Base-by-base conservation (phyloP, 1,140 invertebrate genomes). In the Formica selysi region DNA sequence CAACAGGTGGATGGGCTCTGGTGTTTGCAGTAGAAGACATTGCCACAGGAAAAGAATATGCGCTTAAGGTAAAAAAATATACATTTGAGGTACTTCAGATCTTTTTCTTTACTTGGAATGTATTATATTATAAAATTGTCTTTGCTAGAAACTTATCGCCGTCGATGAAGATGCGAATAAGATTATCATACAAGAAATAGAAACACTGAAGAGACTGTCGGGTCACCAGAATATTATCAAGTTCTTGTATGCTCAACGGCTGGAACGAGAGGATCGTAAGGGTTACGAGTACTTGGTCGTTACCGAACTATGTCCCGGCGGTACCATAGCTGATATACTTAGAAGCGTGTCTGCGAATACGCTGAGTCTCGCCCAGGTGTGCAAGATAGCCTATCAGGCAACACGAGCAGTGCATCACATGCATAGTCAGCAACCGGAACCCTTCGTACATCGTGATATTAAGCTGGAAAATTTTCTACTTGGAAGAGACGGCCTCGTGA, bases 11-110 rank as follows among this genome's bases (percentile, higher is more conserved):
- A 90, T 99, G 98, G 97, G 98, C 98, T 68, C 97, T 98, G 96
- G 98, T 99, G 70, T 99, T 98, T 96, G 97, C 98, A 86, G 98
- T 98, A 88, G 98, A 99, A 96, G 98, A 99, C 96, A 94, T 97
- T 79, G 96, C 97, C 80, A 97, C 96, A 87, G 98, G 98, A 80
- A 98, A 98, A 89, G 98, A 99, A 92, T 99, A 98, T 96, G 98
- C 98, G 91, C 96, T 99, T 86, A 98, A 98, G 95, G 97, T 44
- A 44, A 11, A 44, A 44, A 8, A 44, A 44, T 44, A 44, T 44
- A 11, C 10, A 3, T 11, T 44, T 44, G 10, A 44, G 10, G 1
- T 44, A 41, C 19, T 26, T 36, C 16, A 22, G 10, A 36, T 26
- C 10, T 3, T 26, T 26, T 61, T 8, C 5, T 74, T 22, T 16